Evolutionary conservation across 2,888 invertebrate genomes (phyloP).

Genomic region (Ecliptopera silaceata): DNA sequence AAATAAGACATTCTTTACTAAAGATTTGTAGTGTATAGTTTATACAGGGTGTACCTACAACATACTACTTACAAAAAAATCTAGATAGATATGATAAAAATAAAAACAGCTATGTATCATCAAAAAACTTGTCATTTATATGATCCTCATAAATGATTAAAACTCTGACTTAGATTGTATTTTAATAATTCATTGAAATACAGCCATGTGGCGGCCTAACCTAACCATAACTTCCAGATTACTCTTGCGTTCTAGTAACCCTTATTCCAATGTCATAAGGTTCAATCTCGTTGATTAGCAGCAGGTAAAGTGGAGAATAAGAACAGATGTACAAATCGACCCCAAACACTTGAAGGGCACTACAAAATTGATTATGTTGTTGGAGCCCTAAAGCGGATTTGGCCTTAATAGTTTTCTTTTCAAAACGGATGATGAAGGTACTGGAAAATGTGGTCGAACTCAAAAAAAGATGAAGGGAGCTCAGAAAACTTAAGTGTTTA

Average conservation of each 20-base stretch:
- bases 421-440: constrained; percentile 36
- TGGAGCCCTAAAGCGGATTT: constrained; percentile 72
- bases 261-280: constrained; percentile 25
- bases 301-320: constrained; percentile 40
- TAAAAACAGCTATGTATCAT: too few species aligned
- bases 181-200: constrained; percentile 50
- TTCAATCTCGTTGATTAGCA: constrained; percentile 26
- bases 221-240: constrained; percentile 19
- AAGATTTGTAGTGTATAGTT: constrained; percentile 24
- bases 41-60: too few species aligned
- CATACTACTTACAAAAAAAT: too few species aligned
- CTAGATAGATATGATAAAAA: too few species aligned
- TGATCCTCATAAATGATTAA: background rate
- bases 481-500: background rate
- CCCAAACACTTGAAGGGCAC: constrained; percentile 70
- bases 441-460: constrained; percentile 34
- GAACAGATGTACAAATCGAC: constrained; percentile 75
- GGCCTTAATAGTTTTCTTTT: constrained; percentile 71
- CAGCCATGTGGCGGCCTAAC: constrained; percentile 47
- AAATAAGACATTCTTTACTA: constrained; percentile 30
- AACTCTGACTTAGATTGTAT: constrained; percentile 33
- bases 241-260: background rate
- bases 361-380: constrained; percentile 75
- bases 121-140: too few species aligned
- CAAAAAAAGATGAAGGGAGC: background rate